These are phyloP conservation scores for Charina bottae DNA, from an alignment of 2,113 vertebrate genomes.

Conservation along the genomic window DNA sequence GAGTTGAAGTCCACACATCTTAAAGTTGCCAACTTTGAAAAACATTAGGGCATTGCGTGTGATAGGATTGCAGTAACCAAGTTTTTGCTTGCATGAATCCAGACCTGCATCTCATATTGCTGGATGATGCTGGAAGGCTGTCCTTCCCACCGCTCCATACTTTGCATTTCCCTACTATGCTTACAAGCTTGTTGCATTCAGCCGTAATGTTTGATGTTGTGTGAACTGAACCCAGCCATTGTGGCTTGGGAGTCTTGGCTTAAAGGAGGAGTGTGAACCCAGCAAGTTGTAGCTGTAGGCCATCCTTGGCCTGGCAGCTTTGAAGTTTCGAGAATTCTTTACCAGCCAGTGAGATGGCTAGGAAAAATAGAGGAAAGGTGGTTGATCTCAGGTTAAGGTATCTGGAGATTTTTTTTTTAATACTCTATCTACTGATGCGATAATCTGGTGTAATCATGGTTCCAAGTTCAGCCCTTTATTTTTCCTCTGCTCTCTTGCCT, in stretches of 20 bases:
- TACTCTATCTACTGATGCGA: neutral
- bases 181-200: neutral
- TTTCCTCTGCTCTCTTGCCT: neutral
- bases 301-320: neutral
- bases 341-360: neutral
- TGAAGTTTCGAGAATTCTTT: neutral
- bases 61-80: neutral
- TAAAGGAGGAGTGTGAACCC: neutral
- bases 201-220: neutral
- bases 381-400: neutral
- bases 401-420: neutral
- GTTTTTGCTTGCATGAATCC: neutral
- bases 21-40: too few relatives aligned
- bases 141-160: neutral
- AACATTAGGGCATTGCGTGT: neutral
- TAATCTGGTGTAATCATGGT: neutral
- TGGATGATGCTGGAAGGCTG: neutral
- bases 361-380: neutral
- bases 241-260: neutral
- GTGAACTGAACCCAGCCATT: neutral
- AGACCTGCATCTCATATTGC: neutral
- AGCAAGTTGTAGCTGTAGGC: neutral
- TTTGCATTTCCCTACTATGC: neutral
- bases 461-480: neutral
- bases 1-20: too few relatives aligned